Conservation (phyloP, 2,113 vertebrate genomes). For the Syngnathus floridae region DNA sequence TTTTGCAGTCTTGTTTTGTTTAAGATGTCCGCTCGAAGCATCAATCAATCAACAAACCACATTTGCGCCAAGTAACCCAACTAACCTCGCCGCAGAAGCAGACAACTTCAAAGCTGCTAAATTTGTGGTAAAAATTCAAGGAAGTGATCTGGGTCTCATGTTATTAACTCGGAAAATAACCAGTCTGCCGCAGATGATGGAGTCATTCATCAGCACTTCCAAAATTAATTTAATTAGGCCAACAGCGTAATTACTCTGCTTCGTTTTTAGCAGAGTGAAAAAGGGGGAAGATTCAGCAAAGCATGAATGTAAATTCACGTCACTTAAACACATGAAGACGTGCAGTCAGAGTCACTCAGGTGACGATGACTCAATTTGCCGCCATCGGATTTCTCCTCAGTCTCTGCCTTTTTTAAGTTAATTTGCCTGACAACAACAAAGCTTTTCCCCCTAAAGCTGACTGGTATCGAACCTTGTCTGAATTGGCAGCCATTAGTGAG, state of each 20-base stretch:
- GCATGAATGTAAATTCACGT: not conserved
- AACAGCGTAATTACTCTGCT: not conserved
- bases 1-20: no score
- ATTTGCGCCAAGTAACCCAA: no score
- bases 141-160: not conserved
- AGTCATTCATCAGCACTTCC: conserved; percentile 7
- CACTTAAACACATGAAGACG: not conserved
- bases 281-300: not conserved
- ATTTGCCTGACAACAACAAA: not conserved
- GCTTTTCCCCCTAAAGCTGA: not conserved
- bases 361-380: conserved; percentile 4
- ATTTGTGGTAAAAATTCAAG: not conserved
- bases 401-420: not conserved
- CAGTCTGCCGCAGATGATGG: not conserved
- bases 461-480: not conserved
- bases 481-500: not conserved
- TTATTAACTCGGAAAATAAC: conserved; percentile 1
- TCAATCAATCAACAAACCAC: no score
- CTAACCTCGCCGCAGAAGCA: not conserved
- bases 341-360: conserved; percentile 1
- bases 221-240: conserved; percentile 8
- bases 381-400: not conserved
- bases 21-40: no score
- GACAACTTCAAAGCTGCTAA: not conserved
- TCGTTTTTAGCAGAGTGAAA: not conserved